These are phyloP conservation scores for Acanthosepion esculentum DNA, from an alignment of 2,888 invertebrate genomes.

Conservation along the genomic window DNA sequence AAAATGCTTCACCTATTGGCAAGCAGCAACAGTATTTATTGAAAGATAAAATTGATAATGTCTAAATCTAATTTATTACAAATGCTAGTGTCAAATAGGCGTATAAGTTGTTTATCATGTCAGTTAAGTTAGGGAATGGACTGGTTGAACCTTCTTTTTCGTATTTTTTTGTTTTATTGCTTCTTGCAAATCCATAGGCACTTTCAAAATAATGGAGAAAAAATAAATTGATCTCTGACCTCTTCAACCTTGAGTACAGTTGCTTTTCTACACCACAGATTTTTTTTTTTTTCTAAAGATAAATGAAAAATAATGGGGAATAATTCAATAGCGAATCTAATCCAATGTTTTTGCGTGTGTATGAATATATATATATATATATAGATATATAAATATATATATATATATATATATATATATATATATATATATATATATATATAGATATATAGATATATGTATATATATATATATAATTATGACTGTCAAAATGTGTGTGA, in stretches of 20 bases:
- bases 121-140: neutral
- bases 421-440: neutral
- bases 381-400: no score
- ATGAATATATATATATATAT: neutral
- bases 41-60: slow-evolving; percentile 17
- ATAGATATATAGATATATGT: neutral
- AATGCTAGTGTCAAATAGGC: neutral
- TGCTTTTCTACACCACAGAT: neutral
- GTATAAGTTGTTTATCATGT: neutral
- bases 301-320: neutral
- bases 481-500: no score
- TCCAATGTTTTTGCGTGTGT: neutral
- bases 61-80: slow-evolving; percentile 21
- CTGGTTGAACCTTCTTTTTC: neutral
- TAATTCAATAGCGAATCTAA: neutral
- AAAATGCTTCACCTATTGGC: neutral
- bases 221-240: neutral
- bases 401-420: neutral
- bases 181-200: neutral
- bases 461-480: neutral
- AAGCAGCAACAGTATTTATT: neutral
- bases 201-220: neutral
- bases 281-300: neutral
- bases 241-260: neutral
- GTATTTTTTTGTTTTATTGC: neutral